Percentiles rank a stretch among this genome's conserved stretches.
Evolutionary conservation across 1,140 invertebrate genomes (phyloP).

Genomic region (Ridgeia piscesae): DNA sequence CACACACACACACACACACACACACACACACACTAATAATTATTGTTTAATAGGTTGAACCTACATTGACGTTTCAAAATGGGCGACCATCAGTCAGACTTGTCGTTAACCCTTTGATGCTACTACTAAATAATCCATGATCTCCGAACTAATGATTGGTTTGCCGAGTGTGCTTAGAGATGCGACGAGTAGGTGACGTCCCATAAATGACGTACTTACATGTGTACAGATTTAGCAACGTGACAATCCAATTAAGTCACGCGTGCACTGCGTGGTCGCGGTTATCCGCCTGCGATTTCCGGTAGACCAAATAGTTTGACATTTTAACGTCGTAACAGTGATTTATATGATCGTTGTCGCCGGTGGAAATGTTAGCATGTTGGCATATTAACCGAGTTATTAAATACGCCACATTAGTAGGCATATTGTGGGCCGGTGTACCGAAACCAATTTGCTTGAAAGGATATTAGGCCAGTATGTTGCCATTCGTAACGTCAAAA

Average conservation of each 20-base stretch:
- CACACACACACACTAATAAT: too few species aligned
- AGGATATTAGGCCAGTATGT: neutral
- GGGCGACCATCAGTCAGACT: neutral
- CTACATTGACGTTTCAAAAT: neutral
- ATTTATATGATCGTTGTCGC: neutral
- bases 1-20: too few species aligned
- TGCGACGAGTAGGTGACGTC: neutral
- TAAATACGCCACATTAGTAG: neutral
- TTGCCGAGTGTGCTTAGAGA: neutral
- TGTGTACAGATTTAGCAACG: neutral
- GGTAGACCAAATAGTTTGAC: neutral
- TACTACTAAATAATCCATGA: neutral
- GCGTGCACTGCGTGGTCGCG: neutral
- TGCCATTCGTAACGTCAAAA: too few species aligned
- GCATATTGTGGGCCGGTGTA: neutral
- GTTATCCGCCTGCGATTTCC: neutral
- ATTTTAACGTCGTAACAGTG: neutral
- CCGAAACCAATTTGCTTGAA: neutral
- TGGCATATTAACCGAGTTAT: neutral
- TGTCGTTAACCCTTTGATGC: neutral
- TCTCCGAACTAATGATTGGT: neutral
- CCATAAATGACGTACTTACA: neutral
- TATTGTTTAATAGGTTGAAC: too few species aligned
- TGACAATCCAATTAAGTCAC: neutral
- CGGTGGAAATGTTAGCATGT: neutral